phyloP scores from a whole-genome alignment of 2,113 vertebrate genomes.

The Rhinolophus sinicus region DNA sequence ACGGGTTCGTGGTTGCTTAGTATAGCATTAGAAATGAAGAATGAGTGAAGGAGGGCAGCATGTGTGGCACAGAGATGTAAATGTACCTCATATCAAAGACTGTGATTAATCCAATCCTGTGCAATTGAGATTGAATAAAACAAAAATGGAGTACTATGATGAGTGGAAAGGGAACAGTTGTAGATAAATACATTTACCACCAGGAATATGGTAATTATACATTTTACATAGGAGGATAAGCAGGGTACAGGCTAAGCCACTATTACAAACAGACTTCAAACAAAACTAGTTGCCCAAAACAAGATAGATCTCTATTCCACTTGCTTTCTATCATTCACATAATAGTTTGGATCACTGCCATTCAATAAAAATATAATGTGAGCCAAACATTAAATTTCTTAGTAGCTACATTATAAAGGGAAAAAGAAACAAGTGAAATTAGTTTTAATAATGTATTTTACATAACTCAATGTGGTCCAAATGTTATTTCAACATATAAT shows the following conservation, averaged over 20 bases:
- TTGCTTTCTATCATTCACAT: background rate
- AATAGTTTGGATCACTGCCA: background rate
- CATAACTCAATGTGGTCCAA: background rate
- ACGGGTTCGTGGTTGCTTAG: background rate
- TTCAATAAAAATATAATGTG: background rate
- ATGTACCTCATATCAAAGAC: background rate
- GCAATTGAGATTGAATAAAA: background rate
- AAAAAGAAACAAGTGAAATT: background rate
- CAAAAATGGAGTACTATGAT: background rate
- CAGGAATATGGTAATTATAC: background rate
- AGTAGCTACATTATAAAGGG: background rate
- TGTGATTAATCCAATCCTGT: background rate
- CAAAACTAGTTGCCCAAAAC: background rate
- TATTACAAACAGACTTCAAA: background rate
- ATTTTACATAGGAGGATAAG: background rate
- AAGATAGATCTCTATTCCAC: background rate
- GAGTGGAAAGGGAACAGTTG: background rate
- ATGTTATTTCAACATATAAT: background rate
- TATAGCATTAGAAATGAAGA: background rate
- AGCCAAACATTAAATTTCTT: background rate
- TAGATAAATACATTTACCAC: background rate
- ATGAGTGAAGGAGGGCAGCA: background rate
- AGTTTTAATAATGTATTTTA: background rate
- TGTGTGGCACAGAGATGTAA: background rate
- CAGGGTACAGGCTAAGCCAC: background rate